phyloP scores from a whole-genome alignment of 2,113 vertebrate genomes.

The Epinephelus moara region DNA sequence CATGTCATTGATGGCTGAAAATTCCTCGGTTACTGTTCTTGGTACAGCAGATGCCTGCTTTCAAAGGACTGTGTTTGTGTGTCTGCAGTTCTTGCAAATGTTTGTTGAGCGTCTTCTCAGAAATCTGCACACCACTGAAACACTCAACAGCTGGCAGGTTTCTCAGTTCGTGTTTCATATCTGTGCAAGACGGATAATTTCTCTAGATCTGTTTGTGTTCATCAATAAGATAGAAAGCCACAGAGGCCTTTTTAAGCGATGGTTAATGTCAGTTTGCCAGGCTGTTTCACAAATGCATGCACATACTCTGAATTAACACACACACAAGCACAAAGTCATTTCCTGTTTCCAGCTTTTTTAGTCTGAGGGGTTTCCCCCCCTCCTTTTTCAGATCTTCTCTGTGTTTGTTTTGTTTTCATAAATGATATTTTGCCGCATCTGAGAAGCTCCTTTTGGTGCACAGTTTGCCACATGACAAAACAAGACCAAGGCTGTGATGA shows the following conservation, averaged over 20 bases:
- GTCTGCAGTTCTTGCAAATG: slow-evolving; percentile 40
- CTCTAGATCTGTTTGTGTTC: slow-evolving; percentile 25
- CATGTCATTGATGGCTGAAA: not conserved
- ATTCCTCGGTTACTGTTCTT: slow-evolving; percentile 7
- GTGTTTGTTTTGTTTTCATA: slow-evolving; percentile 48
- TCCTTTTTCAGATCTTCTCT: slow-evolving; percentile 48
- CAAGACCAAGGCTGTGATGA: slow-evolving; percentile 31
- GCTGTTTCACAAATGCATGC: slow-evolving; percentile 14
- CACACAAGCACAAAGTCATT: slow-evolving; percentile 52
- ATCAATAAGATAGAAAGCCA: slow-evolving; percentile 39
- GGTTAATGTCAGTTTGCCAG: slow-evolving; percentile 28
- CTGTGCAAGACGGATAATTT: slow-evolving; percentile 15
- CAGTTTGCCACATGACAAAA: slow-evolving; percentile 52
- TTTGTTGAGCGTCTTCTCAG: slow-evolving; percentile 49
- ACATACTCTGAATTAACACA: slow-evolving; percentile 20
- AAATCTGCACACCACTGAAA: slow-evolving; percentile 25
- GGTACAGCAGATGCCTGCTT: slow-evolving; percentile 15
- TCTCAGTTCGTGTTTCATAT: slow-evolving; percentile 44
- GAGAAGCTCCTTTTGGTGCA: slow-evolving; percentile 14
- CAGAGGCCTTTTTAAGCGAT: slow-evolving; percentile 27
- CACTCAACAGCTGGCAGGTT: slow-evolving; percentile 35
- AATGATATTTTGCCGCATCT: slow-evolving; percentile 26
- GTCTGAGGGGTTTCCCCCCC: slow-evolving; percentile 50
- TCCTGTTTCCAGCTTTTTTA: slow-evolving; percentile 70
- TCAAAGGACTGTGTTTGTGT: slow-evolving; percentile 19